phyloP scores from a whole-genome alignment of 2,888 invertebrate species.

The Noctua fimbriata region DNA sequence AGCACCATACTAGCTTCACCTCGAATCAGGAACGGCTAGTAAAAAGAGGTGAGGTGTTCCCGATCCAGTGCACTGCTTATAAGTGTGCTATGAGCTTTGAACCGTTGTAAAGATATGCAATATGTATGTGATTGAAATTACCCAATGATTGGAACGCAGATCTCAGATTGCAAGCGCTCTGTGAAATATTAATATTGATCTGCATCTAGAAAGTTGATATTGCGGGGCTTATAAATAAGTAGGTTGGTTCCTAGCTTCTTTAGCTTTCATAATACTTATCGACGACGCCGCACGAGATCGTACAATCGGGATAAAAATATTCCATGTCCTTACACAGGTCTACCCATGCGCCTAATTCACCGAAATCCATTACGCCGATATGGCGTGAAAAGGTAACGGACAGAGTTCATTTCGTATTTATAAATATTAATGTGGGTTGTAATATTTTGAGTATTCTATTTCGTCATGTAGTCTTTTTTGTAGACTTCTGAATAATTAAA shows the following conservation, averaged over 20 bases:
- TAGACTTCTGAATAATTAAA: neutral
- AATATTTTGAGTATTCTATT: neutral
- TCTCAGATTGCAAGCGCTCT: neutral
- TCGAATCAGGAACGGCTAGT: neutral
- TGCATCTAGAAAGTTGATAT: neutral
- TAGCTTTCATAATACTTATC: neutral
- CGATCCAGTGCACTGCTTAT: neutral
- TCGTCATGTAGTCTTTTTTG: neutral
- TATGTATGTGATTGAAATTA: constrained; percentile 8
- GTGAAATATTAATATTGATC: constrained; percentile 4
- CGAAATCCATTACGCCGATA: neutral
- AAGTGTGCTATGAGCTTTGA: neutral
- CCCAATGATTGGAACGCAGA: neutral
- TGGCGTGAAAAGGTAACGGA: neutral
- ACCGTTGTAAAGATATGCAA: constrained; percentile 17
- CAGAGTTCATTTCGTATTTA: neutral
- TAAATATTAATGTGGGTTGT: neutral
- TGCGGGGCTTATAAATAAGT: neutral
- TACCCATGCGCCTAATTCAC: neutral
- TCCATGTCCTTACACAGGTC: neutral
- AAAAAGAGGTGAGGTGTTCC: neutral
- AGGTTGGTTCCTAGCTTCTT: neutral
- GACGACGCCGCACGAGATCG: neutral
- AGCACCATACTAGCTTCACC: neutral
- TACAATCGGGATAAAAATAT: constrained; percentile 1